Evolutionary conservation across 2,888 invertebrate species (phyloP), one percentile per base, ranked within the genome.

Genomic region (Stratiomys singularior): DNA sequence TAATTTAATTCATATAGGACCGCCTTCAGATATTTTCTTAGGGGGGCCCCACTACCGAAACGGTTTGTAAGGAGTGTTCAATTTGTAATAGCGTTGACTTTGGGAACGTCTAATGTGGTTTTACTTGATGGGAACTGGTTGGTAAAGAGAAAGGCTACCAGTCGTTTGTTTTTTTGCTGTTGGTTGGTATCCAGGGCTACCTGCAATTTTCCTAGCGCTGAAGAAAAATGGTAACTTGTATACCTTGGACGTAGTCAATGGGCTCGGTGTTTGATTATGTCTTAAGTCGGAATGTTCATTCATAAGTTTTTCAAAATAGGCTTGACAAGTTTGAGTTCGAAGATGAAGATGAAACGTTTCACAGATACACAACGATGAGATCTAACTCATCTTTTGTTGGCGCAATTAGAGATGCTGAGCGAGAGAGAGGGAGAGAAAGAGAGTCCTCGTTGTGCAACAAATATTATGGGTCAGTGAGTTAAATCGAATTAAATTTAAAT

Each of bases 61-160:
- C 30, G 30, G 5, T 37, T 44, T 27, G 5, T 3, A 9, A 37
- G 37, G 37, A 37, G 37, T 4, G 52, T 18, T 52, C 18, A 18
- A 44, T 30, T 37, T 21, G n/a, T 44, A 30, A 15, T 37, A 3
- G 11, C n/a, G 47, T 44, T 46, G 27, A 18, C 60, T 60, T 13
- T 25, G 60, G 60, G 21, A 37, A 37, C n/a, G n/a, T n/a, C n/a
- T 30, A n/a, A 37, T 47, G 69, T 25, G 69, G 69, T 47, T 69
- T 69, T n/a, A 47, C 69, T 46, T 21, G 21, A 69, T 69, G 46
- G 47, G 23, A 69, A 69, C 47, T 30, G 69, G 69, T 47, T 69
- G 47, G 69, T 47, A 30, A 47, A 69, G 69, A 69, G 69, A 69
- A 69, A 69, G 69, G 69, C 69, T 69, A 69, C 69, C 47, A 44